Base-by-base conservation (phyloP, 2,113 vertebrate species). In the Microcebus jonahi region DNA sequence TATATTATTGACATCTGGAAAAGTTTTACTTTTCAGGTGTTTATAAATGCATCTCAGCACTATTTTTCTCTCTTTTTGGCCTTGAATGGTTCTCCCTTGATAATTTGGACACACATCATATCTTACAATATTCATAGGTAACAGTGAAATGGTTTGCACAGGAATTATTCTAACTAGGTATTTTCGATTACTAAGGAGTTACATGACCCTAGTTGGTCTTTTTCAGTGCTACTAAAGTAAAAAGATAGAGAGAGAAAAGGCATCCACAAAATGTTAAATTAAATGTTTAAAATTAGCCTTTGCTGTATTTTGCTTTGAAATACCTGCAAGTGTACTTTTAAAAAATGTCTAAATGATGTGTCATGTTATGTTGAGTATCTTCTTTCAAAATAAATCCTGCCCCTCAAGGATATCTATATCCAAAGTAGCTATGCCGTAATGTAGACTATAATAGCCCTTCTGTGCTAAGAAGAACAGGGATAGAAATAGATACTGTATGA, bases 401-500 rank as follows among this genome's bases (percentile, higher is more conserved):
- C 97, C 98, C 97, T 98, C 98, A 98, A 99, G 98, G 98, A 97
- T 99, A 99, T 99, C 99, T 98, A 97, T 99, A 98, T 98, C 98
- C 98, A 96, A 98, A 98, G 96, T 95, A 98, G 95, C 98, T 98
- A 86, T 98, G 97, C 98, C 0, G 97, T 98, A 99, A 99, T 98
- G 97, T 98, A 99, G 99, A 99, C 98, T 98, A 99, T 98, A 99
- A 99, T 99, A 98, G 98, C 97, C 98, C 96, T 98, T 98, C 98
- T 99, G 98, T 99, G 98, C 98, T 98, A 98, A 97, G 97, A 98
- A 97, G 97, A 98, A 97, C 96, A 95, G 97, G 97, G 97, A 98
- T 97, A 98, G 99, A 99, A 99, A 99, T 98, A 99, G 99, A 99
- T 98, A 98, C 98, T 98, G 98, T 98, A 99, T 98, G 98, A 99